A percentile compares a stretch with the other conserved stretches of the same genome.
Conservation (phyloP, 2,797 vertebrate genomes). For the Syngnathus rostellatus region DNA sequence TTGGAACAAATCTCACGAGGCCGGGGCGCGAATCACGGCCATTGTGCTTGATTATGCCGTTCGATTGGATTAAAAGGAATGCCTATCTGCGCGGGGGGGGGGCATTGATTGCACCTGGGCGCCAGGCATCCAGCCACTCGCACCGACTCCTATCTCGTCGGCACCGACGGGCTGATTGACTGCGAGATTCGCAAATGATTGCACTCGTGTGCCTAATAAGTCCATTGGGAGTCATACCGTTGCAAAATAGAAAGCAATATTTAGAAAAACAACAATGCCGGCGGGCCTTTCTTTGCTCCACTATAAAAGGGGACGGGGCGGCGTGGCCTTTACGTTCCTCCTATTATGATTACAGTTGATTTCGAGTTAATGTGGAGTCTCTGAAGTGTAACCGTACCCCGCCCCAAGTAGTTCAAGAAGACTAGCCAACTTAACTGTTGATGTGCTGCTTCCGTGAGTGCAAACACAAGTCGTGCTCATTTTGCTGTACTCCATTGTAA, state of each 20-base stretch:
- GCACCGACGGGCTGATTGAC: neutral
- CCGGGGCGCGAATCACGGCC: conserved; percentile 56
- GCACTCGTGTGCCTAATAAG: conserved; percentile 1
- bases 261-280: neutral
- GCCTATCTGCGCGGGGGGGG: conserved; percentile 31
- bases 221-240: neutral
- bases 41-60: conserved; percentile 70
- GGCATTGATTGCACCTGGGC: conserved; percentile 24
- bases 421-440: too few relatives aligned
- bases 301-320: too few relatives aligned
- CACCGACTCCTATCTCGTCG: neutral
- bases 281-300: too few relatives aligned
- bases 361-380: too few relatives aligned
- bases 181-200: neutral
- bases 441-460: too few relatives aligned
- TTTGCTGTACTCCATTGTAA: too few relatives aligned
- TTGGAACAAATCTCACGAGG: conserved; percentile 64
- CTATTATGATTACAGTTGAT: too few relatives aligned
- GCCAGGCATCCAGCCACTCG: conserved; percentile 1
- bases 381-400: too few relatives aligned
- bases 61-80: conserved; percentile 70
- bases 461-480: too few relatives aligned
- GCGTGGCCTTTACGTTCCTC: too few relatives aligned
- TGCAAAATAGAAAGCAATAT: neutral
- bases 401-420: too few relatives aligned